Conservation (phyloP, 1,140 invertebrate genomes). For the Marisa cornuarietis region DNA sequence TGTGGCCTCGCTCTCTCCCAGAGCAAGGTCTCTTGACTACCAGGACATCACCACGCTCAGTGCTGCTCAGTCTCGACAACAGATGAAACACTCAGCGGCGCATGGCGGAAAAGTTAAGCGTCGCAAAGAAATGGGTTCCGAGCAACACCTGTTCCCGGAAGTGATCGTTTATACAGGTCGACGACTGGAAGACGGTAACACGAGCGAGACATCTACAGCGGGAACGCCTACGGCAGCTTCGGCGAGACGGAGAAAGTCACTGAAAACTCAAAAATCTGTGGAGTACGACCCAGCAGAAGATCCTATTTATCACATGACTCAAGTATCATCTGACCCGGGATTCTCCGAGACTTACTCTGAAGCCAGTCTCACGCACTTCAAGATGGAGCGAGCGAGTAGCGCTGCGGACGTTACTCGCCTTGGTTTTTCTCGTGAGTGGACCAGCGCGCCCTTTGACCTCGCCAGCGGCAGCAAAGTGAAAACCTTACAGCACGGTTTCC, state of each 20-base stretch:
- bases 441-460: too few species aligned
- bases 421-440: too few species aligned
- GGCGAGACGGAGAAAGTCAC: too few species aligned
- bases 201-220: neutral
- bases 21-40: neutral
- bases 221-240: neutral
- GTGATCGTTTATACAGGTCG: conserved; percentile 5
- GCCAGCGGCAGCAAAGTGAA: too few species aligned
- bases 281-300: too few species aligned
- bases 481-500: too few species aligned
- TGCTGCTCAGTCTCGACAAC: too few species aligned
- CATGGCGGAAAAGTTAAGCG: neutral
- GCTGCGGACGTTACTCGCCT: too few species aligned
- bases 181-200: neutral
- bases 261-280: too few species aligned
- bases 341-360: neutral
- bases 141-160: conserved; percentile 16
- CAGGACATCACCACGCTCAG: neutral
- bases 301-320: too few species aligned
- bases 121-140: neutral
- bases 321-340: neutral
- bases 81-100: neutral
- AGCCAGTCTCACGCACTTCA: neutral
- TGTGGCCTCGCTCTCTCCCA: neutral
- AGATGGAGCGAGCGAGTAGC: too few species aligned